Percentiles rank a stretch among this genome's conserved stretches.
Conservation (phyloP, 2,113 vertebrate genomes). For the Lampris megalopsis region DNA sequence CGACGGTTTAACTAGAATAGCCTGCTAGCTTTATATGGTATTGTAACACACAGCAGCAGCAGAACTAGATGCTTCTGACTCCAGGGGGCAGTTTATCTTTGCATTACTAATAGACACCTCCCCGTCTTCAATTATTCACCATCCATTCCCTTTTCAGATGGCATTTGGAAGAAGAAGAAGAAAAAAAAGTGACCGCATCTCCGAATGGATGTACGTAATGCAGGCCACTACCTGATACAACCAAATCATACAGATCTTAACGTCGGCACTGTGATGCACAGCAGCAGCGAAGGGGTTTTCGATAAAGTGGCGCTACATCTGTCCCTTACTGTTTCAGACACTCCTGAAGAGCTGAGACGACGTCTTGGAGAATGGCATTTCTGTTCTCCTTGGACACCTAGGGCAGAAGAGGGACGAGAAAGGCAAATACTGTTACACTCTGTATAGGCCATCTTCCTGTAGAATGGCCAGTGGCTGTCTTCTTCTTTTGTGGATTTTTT, state of each 20-base stretch:
- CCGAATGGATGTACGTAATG: constrained; percentile 66
- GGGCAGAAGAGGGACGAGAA: constrained; percentile 29
- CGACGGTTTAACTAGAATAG: too few relatives aligned
- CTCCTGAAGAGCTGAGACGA: constrained; percentile 84
- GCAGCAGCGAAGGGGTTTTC: not conserved
- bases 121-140: constrained; percentile 70
- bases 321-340: constrained; percentile 70
- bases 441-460: too few relatives aligned
- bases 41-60: too few relatives aligned
- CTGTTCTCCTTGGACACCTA: constrained; percentile 95
- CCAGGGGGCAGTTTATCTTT: constrained; percentile 27
- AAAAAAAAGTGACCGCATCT: constrained; percentile 53
- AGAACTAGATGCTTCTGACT: not conserved
- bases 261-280: constrained; percentile 38
- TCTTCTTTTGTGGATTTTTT: too few relatives aligned
- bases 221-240: constrained; percentile 42
- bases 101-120: constrained; percentile 40
- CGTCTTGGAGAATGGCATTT: constrained; percentile 85
- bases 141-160: constrained; percentile 59
- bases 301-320: not conserved
- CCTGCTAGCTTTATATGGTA: too few relatives aligned
- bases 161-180: constrained; percentile 25
- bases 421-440: constrained; percentile 8
- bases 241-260: not conserved
- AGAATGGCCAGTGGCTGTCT: not conserved